Evolutionary conservation across 2,888 invertebrate species (phyloP).

Genomic region (Drosophila barbarae): DNA sequence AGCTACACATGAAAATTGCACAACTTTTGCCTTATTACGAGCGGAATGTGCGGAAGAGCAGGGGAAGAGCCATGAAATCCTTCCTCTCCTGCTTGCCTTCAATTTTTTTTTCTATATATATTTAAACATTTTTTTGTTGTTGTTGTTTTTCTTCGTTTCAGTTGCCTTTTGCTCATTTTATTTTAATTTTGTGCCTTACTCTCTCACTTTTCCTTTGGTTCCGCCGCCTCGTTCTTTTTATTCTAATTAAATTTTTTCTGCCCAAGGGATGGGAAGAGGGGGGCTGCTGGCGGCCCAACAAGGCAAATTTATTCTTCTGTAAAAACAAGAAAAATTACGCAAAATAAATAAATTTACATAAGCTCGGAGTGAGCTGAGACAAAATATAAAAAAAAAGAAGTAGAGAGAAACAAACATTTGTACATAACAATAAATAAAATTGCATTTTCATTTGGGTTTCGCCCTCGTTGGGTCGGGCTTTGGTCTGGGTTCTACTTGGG

Average conservation of each 20-base stretch:
- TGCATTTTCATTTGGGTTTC: conserved; percentile 62
- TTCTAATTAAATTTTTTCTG: conserved; percentile 74
- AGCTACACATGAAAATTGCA: conserved; percentile 76
- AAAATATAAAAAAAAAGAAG: conserved; percentile 16
- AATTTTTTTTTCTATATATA: conserved; percentile 14
- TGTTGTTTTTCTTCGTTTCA: conserved; percentile 6
- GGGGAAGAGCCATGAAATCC: conserved; percentile 35
- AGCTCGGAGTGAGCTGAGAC: conserved; percentile 50
- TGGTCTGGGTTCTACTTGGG: conserved; percentile 26
- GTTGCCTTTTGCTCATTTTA: conserved; percentile 39
- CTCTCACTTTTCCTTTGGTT: conserved; percentile 53
- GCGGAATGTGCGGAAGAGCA: conserved; percentile 39
- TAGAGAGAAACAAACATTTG: conserved; percentile 40
- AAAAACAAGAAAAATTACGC: conserved; percentile 76
- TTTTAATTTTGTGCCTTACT: conserved; percentile 57
- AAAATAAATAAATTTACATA: conserved; percentile 77
- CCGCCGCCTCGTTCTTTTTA: conserved; percentile 59
- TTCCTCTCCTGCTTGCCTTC: conserved; percentile 35
- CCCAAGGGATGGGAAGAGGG: conserved; percentile 2
- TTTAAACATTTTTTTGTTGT: background rate
- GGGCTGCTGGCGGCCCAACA: conserved; percentile 42
- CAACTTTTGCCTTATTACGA: conserved; percentile 74
- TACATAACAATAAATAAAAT: conserved; percentile 76
- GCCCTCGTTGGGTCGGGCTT: conserved; percentile 44
- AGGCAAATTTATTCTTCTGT: conserved; percentile 68